Evolutionary conservation across 1,140 invertebrate genomes (phyloP).

Genomic region (Teleogryllus occipitalis): DNA sequence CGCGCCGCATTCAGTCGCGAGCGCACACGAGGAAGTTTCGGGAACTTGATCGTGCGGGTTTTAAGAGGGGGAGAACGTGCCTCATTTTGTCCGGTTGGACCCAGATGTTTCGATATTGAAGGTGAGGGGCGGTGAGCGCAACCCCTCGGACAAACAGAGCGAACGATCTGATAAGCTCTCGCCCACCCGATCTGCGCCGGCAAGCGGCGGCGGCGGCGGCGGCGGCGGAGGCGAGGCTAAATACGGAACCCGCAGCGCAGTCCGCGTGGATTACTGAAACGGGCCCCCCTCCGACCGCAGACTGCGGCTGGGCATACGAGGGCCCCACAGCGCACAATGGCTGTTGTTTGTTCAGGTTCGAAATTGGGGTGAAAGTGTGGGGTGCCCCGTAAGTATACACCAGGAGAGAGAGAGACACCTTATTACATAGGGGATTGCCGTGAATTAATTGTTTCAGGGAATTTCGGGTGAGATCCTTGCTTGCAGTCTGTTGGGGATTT

Average conservation of each 20-base stretch:
- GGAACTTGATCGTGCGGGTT: too few relatives aligned
- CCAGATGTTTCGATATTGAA: neutral
- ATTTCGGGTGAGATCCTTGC: neutral
- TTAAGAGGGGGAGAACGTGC: too few relatives aligned
- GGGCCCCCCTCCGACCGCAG: neutral
- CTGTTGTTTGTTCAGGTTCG: neutral
- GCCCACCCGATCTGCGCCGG: too few relatives aligned
- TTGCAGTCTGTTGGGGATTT: neutral
- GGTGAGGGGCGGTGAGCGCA: too few relatives aligned
- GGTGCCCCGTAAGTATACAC: neutral
- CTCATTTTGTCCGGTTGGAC: neutral
- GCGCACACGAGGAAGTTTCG: too few relatives aligned
- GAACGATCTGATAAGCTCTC: neutral
- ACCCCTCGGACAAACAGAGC: neutral
- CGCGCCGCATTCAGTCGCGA: too few relatives aligned
- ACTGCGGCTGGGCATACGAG: neutral
- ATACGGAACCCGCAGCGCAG: neutral
- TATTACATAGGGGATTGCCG: neutral
- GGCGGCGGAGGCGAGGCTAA: neutral
- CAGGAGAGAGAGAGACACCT: neutral
- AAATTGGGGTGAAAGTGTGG: neutral
- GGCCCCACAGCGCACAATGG: neutral
- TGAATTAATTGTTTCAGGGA: neutral
- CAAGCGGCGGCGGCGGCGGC: too few relatives aligned
- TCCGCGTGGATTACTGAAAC: neutral